These are phyloP conservation scores for Pachycephus smyrnensis DNA, from an alignment of 2,888 invertebrate genomes.

Conservation along the genomic window DNA sequence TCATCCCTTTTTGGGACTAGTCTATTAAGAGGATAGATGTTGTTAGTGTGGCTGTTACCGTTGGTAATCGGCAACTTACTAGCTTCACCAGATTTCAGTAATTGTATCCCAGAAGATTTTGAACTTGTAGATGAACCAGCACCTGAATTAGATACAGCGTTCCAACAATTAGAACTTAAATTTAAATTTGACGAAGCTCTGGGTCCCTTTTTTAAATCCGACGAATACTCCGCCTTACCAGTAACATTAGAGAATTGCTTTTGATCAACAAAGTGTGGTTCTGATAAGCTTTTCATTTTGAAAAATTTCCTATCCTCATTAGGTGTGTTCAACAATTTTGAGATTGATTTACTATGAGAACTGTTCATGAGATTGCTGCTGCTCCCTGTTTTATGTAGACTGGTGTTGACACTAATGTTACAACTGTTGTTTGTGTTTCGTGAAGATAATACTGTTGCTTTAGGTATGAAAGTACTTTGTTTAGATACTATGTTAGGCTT, in stretches of 20 bases:
- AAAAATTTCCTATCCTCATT: slow-evolving; percentile 49
- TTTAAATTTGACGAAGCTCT: slow-evolving; percentile 5
- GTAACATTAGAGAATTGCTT: background rate
- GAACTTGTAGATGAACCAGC: slow-evolving; percentile 41
- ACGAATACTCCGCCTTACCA: background rate
- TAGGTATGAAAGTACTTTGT: background rate
- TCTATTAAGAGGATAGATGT: slow-evolving; percentile 38
- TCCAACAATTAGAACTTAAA: slow-evolving; percentile 11
- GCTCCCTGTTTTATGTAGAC: background rate
- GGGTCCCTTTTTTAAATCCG: background rate
- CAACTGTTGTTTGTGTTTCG: background rate
- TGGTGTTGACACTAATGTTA: background rate
- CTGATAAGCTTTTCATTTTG: slow-evolving; percentile 51
- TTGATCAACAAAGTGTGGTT: slow-evolving; percentile 37
- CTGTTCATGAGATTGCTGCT: background rate
- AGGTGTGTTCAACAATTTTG: background rate
- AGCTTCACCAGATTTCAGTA: slow-evolving; percentile 8
- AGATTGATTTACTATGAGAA: background rate
- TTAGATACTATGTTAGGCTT: background rate
- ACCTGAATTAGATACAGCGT: slow-evolving; percentile 6
- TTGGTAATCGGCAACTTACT: slow-evolving; percentile 22
- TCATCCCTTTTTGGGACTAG: slow-evolving; percentile 34
- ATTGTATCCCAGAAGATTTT: slow-evolving; percentile 22
- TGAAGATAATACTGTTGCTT: background rate
- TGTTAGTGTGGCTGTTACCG: slow-evolving; percentile 23